Percentiles rank a stretch among this genome's conserved stretches.
Evolutionary conservation across 2,888 invertebrate genomes (phyloP).

Genomic region (Hypomecis punctinalis): DNA sequence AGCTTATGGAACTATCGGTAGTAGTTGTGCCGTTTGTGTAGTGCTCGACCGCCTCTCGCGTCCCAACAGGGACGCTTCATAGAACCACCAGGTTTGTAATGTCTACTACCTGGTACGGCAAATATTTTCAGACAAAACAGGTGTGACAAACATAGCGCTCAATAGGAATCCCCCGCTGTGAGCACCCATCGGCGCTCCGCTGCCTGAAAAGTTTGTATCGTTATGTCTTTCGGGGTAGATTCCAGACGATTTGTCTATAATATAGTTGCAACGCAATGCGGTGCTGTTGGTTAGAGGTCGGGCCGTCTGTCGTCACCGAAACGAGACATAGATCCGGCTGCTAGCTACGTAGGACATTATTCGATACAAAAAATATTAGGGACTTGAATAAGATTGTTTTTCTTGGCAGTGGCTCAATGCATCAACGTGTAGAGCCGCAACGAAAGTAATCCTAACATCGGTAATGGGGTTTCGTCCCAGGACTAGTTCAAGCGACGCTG

Average conservation of each 20-base stretch:
- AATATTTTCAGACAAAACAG: background rate
- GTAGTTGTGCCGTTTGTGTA: conserved; percentile 6
- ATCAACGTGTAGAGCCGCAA: background rate
- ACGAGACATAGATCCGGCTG: background rate
- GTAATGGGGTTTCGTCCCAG: conserved; percentile 6
- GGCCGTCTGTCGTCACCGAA: background rate
- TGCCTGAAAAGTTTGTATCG: too few species aligned
- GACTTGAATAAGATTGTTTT: background rate
- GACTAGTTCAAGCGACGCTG: conserved; percentile 24
- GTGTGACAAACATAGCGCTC: too few species aligned
- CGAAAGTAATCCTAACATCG: background rate
- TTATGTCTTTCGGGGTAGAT: too few species aligned
- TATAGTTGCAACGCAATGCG: too few species aligned
- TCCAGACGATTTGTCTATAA: too few species aligned
- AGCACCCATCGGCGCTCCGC: too few species aligned
- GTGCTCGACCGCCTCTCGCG: background rate
- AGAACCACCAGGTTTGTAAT: too few species aligned
- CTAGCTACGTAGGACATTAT: background rate
- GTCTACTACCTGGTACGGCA: background rate
- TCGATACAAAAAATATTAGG: background rate
- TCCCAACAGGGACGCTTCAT: background rate
- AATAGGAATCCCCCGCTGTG: too few species aligned
- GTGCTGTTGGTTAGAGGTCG: too few species aligned
- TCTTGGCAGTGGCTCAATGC: conserved; percentile 3
- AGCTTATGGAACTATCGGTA: conserved; percentile 32